These are phyloP conservation scores for Sialis fuliginosa DNA, from an alignment of 2,888 invertebrate species.

Conservation along the genomic window DNA sequence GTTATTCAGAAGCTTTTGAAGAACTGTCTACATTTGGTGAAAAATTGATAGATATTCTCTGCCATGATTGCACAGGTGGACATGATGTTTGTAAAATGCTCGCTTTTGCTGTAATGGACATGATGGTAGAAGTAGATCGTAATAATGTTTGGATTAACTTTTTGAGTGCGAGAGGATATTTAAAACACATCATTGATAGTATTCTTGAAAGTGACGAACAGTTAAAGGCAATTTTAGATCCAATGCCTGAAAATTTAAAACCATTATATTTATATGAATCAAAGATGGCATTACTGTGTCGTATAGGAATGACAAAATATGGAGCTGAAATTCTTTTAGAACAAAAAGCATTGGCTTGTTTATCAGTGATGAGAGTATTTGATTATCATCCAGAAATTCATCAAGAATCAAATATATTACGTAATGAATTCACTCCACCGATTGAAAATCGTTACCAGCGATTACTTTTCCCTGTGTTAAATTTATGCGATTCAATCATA, in stretches of 20 bases:
- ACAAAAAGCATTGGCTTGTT: slow-evolving; percentile 36
- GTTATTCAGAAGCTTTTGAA: slow-evolving; percentile 25
- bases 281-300: slow-evolving; percentile 61
- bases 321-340: slow-evolving; percentile 48
- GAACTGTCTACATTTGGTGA: slow-evolving; percentile 61
- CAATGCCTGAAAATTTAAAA: slow-evolving; percentile 47
- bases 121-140: slow-evolving; percentile 57
- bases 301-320: slow-evolving; percentile 44
- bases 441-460: slow-evolving; percentile 59
- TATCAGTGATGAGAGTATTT: slow-evolving; percentile 51
- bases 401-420: slow-evolving; percentile 15
- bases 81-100: slow-evolving; percentile 83
- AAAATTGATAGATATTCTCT: slow-evolving; percentile 60
- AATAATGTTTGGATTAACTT: slow-evolving; percentile 46
- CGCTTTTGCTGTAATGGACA: slow-evolving; percentile 65
- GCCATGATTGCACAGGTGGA: slow-evolving; percentile 73
- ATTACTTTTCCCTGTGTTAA: slow-evolving; percentile 63
- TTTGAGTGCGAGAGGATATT: slow-evolving; percentile 45
- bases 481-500: slow-evolving; percentile 63
- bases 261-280: slow-evolving; percentile 75
- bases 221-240: slow-evolving; percentile 43
- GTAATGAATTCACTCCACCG: slow-evolving; percentile 37
- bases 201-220: slow-evolving; percentile 57
- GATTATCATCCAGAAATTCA: slow-evolving; percentile 52
- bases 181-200: slow-evolving; percentile 69